Evolutionary conservation across 2,888 invertebrate species (phyloP).

Genomic region (Campopleginae sp.): DNA sequence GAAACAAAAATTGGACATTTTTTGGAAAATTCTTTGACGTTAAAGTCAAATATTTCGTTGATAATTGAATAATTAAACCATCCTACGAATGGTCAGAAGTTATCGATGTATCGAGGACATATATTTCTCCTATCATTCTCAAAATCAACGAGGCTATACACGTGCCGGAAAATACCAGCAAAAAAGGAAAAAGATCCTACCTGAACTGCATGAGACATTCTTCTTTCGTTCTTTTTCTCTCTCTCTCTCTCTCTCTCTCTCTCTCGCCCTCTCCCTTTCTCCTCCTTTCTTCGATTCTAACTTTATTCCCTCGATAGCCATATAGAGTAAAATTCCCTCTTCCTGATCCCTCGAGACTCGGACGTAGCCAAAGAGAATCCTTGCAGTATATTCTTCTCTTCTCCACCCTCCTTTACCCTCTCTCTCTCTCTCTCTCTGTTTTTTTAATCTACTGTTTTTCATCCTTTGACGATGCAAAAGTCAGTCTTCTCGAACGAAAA

Average conservation of each 20-base stretch:
- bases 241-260: background rate
- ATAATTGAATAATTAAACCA: background rate
- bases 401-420: background rate
- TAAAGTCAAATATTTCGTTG: background rate
- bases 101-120: background rate
- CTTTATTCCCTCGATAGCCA: conserved; percentile 2
- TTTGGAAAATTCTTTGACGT: background rate
- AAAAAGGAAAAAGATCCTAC: conserved; percentile 3
- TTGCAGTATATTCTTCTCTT: background rate
- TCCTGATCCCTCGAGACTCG: conserved; percentile 2
- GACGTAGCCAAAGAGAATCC: background rate
- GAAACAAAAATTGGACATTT: no score
- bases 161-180: background rate
- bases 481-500: background rate
- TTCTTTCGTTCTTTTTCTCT: conserved; percentile 1
- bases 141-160: background rate
- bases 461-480: background rate
- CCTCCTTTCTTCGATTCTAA: conserved; percentile 16
- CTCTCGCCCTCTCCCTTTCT: background rate
- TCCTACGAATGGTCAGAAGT: background rate
- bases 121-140: background rate
- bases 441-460: conserved; percentile 25
- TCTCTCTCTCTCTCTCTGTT: background rate
- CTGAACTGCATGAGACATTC: conserved; percentile 16
- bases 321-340: conserved; percentile 17